Conservation (phyloP, 2,888 invertebrate genomes). For the Dromius quadrimaculatus region DNA sequence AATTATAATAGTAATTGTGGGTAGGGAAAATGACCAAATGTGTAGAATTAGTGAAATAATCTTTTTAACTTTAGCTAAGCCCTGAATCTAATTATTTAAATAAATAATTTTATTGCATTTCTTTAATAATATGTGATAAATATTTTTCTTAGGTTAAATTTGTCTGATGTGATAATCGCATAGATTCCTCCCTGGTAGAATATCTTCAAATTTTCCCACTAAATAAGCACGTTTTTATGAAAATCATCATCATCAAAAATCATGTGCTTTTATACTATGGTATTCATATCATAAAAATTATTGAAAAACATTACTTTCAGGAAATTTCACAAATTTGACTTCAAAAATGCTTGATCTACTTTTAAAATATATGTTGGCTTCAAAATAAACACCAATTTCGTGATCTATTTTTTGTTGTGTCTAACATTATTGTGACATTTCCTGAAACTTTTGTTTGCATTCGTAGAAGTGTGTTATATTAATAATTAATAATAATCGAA, state of each 20-base stretch:
- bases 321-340: neutral
- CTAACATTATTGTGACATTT: no score
- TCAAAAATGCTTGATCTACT: no score
- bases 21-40: no score
- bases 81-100: neutral
- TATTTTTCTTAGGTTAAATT: conserved; percentile 10
- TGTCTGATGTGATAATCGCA: conserved; percentile 30
- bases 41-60: conserved; percentile 7
- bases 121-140: conserved; percentile 18
- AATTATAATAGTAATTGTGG: no score
- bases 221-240: conserved; percentile 32
- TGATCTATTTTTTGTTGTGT: no score
- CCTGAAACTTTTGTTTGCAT: neutral
- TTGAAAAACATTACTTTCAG: neutral
- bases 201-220: conserved; percentile 19
- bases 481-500: conserved; percentile 28
- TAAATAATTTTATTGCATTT: conserved; percentile 8
- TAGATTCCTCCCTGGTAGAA: conserved; percentile 4
- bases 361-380: no score
- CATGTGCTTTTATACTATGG: conserved; percentile 29
- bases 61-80: neutral
- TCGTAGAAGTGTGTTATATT: conserved; percentile 34
- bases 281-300: conserved; percentile 16
- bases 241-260: conserved; percentile 22
- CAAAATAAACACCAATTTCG: no score